Conservation (phyloP, 2,113 vertebrate species). For the Callorhinus ursinus region DNA sequence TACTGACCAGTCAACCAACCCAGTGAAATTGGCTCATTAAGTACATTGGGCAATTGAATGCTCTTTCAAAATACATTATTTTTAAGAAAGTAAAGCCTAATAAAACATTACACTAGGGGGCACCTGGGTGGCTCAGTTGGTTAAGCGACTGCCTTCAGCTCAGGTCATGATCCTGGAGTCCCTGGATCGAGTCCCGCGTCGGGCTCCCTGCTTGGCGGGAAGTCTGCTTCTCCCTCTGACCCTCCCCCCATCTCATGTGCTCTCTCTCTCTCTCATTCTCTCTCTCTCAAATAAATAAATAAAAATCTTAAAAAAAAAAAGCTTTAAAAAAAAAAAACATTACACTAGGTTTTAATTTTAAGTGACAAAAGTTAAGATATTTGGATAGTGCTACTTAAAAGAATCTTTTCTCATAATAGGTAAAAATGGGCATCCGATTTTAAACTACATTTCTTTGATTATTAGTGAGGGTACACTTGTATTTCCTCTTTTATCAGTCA, state of each 20-base stretch:
- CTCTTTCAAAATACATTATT: neutral
- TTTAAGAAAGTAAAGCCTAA: conserved; percentile 21
- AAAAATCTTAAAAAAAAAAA: no score
- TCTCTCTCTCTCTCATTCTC: no score
- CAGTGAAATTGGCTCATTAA: conserved; percentile 4
- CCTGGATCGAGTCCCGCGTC: no score
- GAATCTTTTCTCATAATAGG: neutral
- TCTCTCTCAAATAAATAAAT: no score
- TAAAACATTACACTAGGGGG: neutral
- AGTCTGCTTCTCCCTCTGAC: no score
- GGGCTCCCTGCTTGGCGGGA: no score
- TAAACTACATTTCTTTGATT: neutral
- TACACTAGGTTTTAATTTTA: neutral
- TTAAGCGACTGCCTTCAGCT: no score
- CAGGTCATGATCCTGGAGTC: no score
- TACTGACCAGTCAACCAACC: neutral
- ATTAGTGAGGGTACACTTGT: neutral
- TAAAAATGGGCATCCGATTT: neutral
- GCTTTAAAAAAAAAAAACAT: no score
- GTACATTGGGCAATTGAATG: conserved; percentile 23
- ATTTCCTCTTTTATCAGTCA: neutral
- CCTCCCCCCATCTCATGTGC: no score
- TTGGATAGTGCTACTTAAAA: neutral
- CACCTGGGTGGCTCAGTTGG: no score
- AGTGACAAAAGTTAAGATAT: neutral